Base-by-base conservation (phyloP, 2,888 invertebrate species). In the Dascillus cervinus region DNA sequence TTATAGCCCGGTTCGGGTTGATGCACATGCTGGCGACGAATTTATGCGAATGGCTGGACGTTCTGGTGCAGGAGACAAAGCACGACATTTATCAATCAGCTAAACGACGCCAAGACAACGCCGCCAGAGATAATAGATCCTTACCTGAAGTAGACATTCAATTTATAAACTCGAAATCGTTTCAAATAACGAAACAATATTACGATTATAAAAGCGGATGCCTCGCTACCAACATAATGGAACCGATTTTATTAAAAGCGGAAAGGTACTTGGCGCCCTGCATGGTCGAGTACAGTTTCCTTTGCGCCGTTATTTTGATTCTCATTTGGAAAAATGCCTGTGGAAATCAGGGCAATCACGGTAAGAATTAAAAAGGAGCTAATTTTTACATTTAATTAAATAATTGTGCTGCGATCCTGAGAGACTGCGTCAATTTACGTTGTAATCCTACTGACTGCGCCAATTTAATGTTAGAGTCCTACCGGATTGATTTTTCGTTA, bases 21-120 rank as follows among this genome's bases (percentile, higher is more conserved):
- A 92, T 94, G 91, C 94, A 95, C 59, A 78, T 90, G 78, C 77
- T 92, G 29, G 92, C 89, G 1, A 89, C 90, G 13, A 94, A 94
- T 63, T 64, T 92, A 9, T 90, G 90, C 65, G 89, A 92, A 48
- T 92, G 92, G 92, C 64, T 92, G 26, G 81, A 84, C 55, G 85
- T 88, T 3, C 66, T 90, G 11, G 82, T 90, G 1, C 81, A 84
- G 56, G 89, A 90, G 60, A 89, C 89, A 1, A 82, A 86, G 55
- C 86, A 87, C 55, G 88, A 90, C 61, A 85, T 89, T 45, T 49
- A 47, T 48, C 81, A 81, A 53, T 69, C 85, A 43, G 71, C 75
- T 41, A 41, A 37, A 19, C 41, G 35, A 14, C 31, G 34, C n/a
- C 39, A 43, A 22, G 32, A 33, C 5, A 41, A 37, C 26, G 37